Base-by-base conservation (phyloP, 2,113 vertebrate genomes). In the Pelusios castaneus region DNA sequence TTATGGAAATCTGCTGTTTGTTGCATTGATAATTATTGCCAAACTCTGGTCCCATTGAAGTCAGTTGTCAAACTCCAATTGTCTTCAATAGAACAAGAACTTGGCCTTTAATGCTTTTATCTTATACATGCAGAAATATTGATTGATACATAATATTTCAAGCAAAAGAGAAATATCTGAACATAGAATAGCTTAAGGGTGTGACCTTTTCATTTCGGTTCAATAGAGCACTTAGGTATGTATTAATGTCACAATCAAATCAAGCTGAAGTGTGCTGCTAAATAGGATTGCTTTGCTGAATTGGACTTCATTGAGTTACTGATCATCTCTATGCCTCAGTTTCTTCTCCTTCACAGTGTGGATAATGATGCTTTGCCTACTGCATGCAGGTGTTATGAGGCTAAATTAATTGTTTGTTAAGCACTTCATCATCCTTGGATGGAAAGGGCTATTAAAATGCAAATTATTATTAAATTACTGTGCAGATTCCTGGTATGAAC, bases 161-260 rank as follows among this genome's bases (percentile, higher is more conserved):
- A 80, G n/a, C 6, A 3, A 29, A 27, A 60, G 14, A 63, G 13
- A 78, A 3, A 51, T 78, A 90, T 77, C 38, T 3, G 1, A 31
- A 12, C 38, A 54, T 38, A 70, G 47, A 85, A 55, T 13, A 43
- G 73, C 49, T 45, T 67, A 88, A 81, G 31, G 45, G 82, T 82
- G 41, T 11, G 14, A 81, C 75, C 38, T 80, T 89, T 43, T 29
- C 90, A 0, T 86, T 77, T 10, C 47, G 78, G 60, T 31, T 38
- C 45, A 89, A 38, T 41, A 58, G 24, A 85, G 54, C n/a, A 34
- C 54, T 81, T n/a, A 14, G 81, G 45, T 63, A 5, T 3, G 3
- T 78, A 70, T 82, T 89, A 87, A 93, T 60, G 51, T 56, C 83
- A 92, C 87, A 77, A 63, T 77, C 49, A 85, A 88, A 45, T 82